phyloP scores from a whole-genome alignment of 2,888 invertebrate genomes.

The Tillus elongatus region DNA sequence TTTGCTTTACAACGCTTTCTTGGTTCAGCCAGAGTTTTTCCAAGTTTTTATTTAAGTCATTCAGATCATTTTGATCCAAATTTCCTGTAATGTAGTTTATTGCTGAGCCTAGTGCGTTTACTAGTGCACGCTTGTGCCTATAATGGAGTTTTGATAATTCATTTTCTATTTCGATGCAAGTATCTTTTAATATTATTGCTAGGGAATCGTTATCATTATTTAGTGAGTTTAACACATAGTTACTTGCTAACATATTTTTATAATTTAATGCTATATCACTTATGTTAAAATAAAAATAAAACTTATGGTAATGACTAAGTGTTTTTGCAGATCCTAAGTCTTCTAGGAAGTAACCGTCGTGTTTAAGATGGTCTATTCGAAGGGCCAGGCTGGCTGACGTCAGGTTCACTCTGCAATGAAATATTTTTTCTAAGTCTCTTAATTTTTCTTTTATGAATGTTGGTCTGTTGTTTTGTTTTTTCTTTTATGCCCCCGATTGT shows the following conservation, averaged over 20 bases:
- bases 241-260: neutral
- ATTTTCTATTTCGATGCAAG: neutral
- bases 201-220: neutral
- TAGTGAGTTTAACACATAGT: neutral
- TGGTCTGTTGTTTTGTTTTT: neutral
- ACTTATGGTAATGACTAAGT: neutral
- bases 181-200: neutral
- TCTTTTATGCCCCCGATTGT: neutral
- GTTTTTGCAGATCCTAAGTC: neutral
- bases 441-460: neutral
- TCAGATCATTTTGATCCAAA: constrained; percentile 6
- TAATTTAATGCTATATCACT: neutral
- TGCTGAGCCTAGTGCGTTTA: constrained; percentile 5
- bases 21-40: neutral
- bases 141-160: neutral
- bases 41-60: constrained; percentile 5
- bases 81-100: constrained; percentile 5
- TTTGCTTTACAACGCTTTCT: constrained; percentile 2
- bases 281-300: constrained; percentile 5
- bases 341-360: constrained; percentile 1
- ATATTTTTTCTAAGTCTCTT: neutral
- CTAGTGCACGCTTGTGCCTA: constrained; percentile 2
- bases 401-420: constrained; percentile 4
- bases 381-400: constrained; percentile 1
- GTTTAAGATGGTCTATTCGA: neutral